Evolutionary conservation across 2,888 invertebrate species (phyloP).

Genomic region (Cheilosia variabilis): DNA sequence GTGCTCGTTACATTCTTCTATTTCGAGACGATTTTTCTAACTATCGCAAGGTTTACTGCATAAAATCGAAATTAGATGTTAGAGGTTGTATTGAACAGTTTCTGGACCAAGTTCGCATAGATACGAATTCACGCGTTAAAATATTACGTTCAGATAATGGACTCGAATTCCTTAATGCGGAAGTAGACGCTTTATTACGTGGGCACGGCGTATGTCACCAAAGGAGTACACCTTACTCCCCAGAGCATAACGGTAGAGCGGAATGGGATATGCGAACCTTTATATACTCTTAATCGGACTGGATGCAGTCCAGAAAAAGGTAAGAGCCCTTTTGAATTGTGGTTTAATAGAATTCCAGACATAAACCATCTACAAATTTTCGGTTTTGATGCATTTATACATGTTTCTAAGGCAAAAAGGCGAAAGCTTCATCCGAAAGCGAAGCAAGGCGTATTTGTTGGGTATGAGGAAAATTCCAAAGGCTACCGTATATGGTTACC

Average conservation of each 20-base stretch:
- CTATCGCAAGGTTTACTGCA: slow-evolving; percentile 5
- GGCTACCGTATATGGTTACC: slow-evolving; percentile 48
- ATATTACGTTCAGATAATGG: slow-evolving; percentile 24
- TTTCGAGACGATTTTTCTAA: slow-evolving; percentile 11
- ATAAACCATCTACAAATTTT: too few relatives aligned
- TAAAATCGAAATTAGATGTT: slow-evolving; percentile 25
- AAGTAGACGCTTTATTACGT: slow-evolving; percentile 9
- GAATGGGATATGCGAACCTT: slow-evolving; percentile 80
- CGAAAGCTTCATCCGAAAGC: slow-evolving; percentile 79
- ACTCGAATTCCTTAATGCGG: slow-evolving; percentile 24
- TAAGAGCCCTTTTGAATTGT: slow-evolving; percentile 18
- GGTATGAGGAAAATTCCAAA: slow-evolving; percentile 18
- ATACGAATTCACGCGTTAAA: background rate
- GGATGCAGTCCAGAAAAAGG: slow-evolving; percentile 16
- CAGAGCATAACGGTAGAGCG: slow-evolving; percentile 80
- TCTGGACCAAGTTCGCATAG: background rate
- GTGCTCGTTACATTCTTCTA: slow-evolving; percentile 11
- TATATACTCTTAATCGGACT: slow-evolving; percentile 67
- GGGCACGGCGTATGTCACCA: slow-evolving; percentile 70
- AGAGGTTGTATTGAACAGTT: slow-evolving; percentile 10
- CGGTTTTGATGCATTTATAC: too few relatives aligned
- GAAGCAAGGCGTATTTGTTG: slow-evolving; percentile 42
- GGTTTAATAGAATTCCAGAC: background rate
- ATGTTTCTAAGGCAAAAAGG: slow-evolving; percentile 25
- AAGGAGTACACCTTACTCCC: slow-evolving; percentile 78